A percentile compares a stretch with the other conserved stretches of the same genome.
Evolutionary conservation across 1,140 invertebrate species (phyloP).

Genomic region (Pachyrhynchus sulphureomaculatus): DNA sequence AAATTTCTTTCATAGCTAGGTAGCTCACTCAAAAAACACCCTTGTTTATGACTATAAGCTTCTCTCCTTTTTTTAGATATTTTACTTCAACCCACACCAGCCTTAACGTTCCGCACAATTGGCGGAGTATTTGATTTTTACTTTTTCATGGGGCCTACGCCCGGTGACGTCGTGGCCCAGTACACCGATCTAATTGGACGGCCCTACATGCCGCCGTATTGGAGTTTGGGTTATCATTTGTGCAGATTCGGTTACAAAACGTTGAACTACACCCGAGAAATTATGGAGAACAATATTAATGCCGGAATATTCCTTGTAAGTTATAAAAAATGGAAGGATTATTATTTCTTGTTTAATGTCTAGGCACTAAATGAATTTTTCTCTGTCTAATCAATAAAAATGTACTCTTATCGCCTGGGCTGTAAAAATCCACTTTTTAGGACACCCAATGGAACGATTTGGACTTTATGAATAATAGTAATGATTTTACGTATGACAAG

Average conservation of each 20-base stretch:
- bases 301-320: constrained; percentile 77
- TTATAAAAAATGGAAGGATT: too few species aligned
- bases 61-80: constrained; percentile 60
- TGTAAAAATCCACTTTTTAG: constrained; percentile 37
- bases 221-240: constrained; percentile 85
- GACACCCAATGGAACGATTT: constrained; percentile 88
- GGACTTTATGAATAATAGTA: constrained; percentile 86
- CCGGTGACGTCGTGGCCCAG: constrained; percentile 70
- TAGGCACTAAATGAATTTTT: too few species aligned
- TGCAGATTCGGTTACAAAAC: constrained; percentile 75
- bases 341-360: too few species aligned
- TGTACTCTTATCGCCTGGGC: too few species aligned
- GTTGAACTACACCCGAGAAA: constrained; percentile 65
- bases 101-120: constrained; percentile 72
- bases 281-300: constrained; percentile 69
- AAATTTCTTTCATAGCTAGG: too few species aligned
- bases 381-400: too few species aligned
- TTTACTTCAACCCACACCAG: constrained; percentile 73
- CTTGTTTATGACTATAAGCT: neutral
- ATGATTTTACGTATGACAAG: constrained; percentile 82
- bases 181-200: constrained; percentile 75
- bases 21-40: too few species aligned
- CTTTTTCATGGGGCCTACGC: constrained; percentile 69
- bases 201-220: constrained; percentile 85
- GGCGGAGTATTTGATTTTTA: constrained; percentile 78